Conservation (phyloP, 2,113 vertebrate genomes). For the Himantopus leucocephalus region DNA sequence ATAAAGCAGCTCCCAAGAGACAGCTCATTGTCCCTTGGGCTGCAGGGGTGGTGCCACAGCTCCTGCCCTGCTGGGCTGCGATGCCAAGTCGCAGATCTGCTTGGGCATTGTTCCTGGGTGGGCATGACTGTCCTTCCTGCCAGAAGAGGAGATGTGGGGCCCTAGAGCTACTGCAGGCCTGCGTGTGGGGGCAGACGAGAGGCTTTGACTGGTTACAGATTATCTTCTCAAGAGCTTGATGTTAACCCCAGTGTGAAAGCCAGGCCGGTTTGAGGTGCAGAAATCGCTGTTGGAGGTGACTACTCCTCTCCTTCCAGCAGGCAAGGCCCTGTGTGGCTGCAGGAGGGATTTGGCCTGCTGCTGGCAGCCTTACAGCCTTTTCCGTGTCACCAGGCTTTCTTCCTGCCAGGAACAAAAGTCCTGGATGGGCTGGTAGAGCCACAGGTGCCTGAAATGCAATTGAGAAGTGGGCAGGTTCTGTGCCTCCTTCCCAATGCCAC, state of each 20-base stretch:
- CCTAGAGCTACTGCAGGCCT: background rate
- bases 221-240: background rate
- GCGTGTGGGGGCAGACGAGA: background rate
- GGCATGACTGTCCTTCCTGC: background rate
- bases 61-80: background rate
- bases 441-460: background rate
- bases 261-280: background rate
- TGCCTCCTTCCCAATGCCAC: fast-evolving
- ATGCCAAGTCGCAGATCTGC: background rate
- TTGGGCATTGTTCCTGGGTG: background rate
- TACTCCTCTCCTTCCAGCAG: background rate
- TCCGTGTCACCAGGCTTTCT: background rate
- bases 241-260: background rate
- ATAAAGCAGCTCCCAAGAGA: background rate
- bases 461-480: fast-evolving
- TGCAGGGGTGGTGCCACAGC: background rate
- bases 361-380: background rate
- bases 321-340: background rate
- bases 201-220: background rate
- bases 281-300: background rate
- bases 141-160: background rate
- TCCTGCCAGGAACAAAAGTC: background rate
- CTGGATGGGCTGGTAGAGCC: background rate
- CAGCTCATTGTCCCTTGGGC: fast-evolving
- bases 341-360: background rate